Evolutionary conservation across 1,140 invertebrate species (phyloP).

Genomic region (Conopomorpha cramerella): DNA sequence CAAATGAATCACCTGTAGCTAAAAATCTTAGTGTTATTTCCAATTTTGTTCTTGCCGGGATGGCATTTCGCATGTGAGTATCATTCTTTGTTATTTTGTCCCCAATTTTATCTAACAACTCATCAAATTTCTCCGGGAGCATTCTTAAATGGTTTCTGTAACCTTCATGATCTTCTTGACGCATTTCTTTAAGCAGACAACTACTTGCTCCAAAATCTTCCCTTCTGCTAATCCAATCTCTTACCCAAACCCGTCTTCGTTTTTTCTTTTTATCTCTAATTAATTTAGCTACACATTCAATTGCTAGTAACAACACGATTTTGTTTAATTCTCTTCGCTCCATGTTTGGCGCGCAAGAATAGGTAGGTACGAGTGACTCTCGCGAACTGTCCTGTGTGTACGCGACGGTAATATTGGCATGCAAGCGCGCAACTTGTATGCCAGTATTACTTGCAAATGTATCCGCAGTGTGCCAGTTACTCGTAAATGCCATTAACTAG

Average conservation of each 20-base stretch:
- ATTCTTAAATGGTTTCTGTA: neutral
- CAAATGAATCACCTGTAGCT: constrained; percentile 8
- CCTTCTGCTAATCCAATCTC: neutral
- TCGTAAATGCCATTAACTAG: neutral
- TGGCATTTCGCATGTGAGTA: constrained; percentile 9
- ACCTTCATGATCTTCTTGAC: neutral
- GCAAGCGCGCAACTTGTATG: neutral
- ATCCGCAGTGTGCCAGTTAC: neutral
- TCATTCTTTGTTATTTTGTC: constrained; percentile 8
- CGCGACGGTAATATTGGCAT: neutral
- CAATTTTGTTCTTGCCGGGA: constrained; percentile 9
- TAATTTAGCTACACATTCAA: neutral
- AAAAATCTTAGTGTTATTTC: constrained; percentile 11
- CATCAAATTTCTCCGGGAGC: neutral
- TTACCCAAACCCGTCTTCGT: neutral
- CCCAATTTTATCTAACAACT: neutral
- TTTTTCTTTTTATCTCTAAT: neutral
- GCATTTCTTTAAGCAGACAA: neutral
- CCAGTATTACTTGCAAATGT: neutral
- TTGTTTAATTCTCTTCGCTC: neutral
- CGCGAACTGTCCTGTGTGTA: neutral
- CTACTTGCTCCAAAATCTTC: neutral
- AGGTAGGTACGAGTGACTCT: neutral
- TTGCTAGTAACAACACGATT: neutral
- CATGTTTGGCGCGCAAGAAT: neutral